Evolutionary conservation across 1,140 invertebrate species (phyloP).

Genomic region (Episyrphus balteatus): DNA sequence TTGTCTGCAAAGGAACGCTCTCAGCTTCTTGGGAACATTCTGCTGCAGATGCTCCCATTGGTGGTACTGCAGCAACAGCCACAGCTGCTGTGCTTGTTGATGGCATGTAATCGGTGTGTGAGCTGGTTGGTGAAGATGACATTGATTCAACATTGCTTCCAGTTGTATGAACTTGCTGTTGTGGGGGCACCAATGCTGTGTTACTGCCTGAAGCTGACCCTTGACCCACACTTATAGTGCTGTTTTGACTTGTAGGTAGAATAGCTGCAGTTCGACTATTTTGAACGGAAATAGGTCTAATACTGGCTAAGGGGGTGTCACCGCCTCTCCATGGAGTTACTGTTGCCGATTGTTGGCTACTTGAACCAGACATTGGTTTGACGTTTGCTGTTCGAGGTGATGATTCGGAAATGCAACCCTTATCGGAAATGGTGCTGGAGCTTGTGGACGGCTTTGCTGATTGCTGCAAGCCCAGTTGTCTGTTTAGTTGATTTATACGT

Average conservation of each 20-base stretch:
- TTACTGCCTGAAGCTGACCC: conserved; percentile 32
- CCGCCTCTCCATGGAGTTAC: conserved; percentile 49
- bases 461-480: conserved; percentile 61
- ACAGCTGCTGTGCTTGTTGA: conserved; percentile 50
- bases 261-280: conserved; percentile 64
- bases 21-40: conserved; percentile 37
- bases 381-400: conserved; percentile 80
- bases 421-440: conserved; percentile 46
- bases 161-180: conserved; percentile 45
- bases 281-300: conserved; percentile 74
- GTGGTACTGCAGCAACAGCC: conserved; percentile 38
- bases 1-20: conserved; percentile 29
- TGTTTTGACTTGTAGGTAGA: conserved; percentile 52
- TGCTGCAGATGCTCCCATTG: conserved; percentile 35
- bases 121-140: conserved; percentile 47
- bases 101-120: conserved; percentile 58
- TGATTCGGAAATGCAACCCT: conserved; percentile 62
- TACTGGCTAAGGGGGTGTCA: conserved; percentile 79
- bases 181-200: conserved; percentile 49
- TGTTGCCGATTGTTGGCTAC: conserved; percentile 41
- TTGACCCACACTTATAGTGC: conserved; percentile 14
- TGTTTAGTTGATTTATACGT: conserved; percentile 61
- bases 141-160: conserved; percentile 46
- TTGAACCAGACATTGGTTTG: conserved; percentile 75
- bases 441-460: conserved; percentile 55